Conservation (phyloP, 1,140 invertebrate species). For the Amphibalanus amphitrite region DNA sequence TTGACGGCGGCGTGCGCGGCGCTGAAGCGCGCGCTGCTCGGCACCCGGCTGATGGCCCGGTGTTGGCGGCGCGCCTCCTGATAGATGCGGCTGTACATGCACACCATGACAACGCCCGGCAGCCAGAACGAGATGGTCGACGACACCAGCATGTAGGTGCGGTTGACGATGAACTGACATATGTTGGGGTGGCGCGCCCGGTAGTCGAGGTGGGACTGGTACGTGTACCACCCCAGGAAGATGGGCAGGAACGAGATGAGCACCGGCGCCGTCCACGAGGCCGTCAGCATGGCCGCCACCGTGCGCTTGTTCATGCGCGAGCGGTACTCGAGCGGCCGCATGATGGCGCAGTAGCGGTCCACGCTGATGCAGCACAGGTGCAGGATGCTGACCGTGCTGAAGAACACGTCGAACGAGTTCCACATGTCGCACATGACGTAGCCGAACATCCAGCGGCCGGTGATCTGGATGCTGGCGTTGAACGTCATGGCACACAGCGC, state of each 20-base stretch:
- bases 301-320: conserved; percentile 72
- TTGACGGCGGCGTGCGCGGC: neutral
- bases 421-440: conserved; percentile 80
- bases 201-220: conserved; percentile 64
- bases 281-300: conserved; percentile 36
- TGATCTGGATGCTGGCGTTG: conserved; percentile 70
- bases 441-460: conserved; percentile 68
- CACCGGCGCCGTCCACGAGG: conserved; percentile 78
- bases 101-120: conserved; percentile 82
- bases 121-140: conserved; percentile 90
- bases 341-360: conserved; percentile 78
- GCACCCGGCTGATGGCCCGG: conserved; percentile 26
- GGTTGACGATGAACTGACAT: conserved; percentile 62
- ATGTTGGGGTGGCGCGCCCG: conserved; percentile 30
- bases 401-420: conserved; percentile 47
- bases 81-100: conserved; percentile 85
- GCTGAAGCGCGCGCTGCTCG: neutral
- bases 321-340: conserved; percentile 64
- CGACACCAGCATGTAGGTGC: conserved; percentile 72
- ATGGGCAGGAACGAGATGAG: conserved; percentile 91
- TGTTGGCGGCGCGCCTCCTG: conserved; percentile 80
- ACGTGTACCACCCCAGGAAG: conserved; percentile 79
- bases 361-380: conserved; percentile 80
- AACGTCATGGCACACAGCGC: conserved; percentile 89
- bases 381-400: conserved; percentile 65